Conservation (phyloP, 2,797 vertebrate species). For the Eremophila alpestris region DNA sequence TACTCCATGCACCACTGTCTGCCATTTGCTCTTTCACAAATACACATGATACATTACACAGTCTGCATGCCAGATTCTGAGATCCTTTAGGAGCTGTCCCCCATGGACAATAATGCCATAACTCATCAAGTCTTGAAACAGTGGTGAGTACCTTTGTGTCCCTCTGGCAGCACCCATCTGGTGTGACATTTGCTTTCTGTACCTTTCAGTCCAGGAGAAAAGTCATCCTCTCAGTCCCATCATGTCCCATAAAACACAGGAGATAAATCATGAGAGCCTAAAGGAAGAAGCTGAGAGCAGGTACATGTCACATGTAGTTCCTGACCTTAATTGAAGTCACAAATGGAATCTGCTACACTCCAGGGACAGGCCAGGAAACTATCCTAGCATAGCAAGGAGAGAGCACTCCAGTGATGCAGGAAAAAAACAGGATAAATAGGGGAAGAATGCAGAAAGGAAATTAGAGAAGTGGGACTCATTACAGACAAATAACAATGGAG, state of each 20-base stretch:
- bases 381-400: neutral
- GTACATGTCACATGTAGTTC: fast-evolving
- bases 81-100: neutral
- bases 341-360: neutral
- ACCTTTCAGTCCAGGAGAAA: neutral
- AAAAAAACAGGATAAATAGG: neutral
- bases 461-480: neutral
- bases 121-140: neutral
- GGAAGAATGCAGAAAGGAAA: neutral
- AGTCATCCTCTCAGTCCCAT: neutral
- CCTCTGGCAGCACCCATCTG: neutral
- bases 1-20: neutral
- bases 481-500: neutral
- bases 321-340: neutral
- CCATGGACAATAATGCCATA: neutral
- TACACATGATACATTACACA: neutral
- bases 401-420: neutral
- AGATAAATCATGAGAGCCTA: neutral
- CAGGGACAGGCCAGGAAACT: neutral
- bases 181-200: neutral
- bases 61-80: neutral
- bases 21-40: neutral
- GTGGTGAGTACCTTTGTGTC: neutral
- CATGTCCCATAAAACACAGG: neutral
- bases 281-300: neutral